Evolutionary conservation across 2,888 invertebrate species (phyloP).

Genomic region (Ennomos fuscantarius): DNA sequence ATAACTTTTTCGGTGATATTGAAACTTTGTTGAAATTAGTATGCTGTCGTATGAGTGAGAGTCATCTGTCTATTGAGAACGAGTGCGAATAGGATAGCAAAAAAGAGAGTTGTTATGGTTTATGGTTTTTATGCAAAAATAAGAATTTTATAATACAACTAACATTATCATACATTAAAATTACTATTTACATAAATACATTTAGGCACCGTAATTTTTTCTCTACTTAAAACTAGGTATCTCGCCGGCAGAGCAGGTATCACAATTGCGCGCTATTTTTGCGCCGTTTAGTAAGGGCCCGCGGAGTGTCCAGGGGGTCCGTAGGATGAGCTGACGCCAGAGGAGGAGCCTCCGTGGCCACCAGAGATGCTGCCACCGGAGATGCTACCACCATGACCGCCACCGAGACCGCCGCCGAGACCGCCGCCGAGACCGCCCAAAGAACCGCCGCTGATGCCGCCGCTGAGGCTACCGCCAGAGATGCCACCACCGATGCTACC

Average conservation of each 20-base stretch:
- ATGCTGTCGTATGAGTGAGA: neutral
- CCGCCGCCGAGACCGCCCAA: slow-evolving; percentile 39
- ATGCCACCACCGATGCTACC: slow-evolving; percentile 50
- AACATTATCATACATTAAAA: slow-evolving; percentile 81
- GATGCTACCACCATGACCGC: slow-evolving; percentile 47
- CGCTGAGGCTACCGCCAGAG: slow-evolving; percentile 56
- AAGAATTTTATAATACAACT: slow-evolving; percentile 81
- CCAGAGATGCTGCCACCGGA: slow-evolving; percentile 49
- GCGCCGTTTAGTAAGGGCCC: slow-evolving; percentile 86
- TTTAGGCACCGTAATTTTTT: slow-evolving; percentile 86
- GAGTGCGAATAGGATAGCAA: slow-evolving; percentile 18
- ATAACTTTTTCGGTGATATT: slow-evolving; percentile 29
- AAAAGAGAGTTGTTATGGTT: slow-evolving; percentile 49
- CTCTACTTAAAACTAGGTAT: slow-evolving; percentile 81
- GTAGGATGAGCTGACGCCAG: slow-evolving; percentile 84
- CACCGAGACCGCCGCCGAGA: slow-evolving; percentile 47
- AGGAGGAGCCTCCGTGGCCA: slow-evolving; percentile 45
- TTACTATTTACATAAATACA: slow-evolving; percentile 86
- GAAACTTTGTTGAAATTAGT: slow-evolving; percentile 8
- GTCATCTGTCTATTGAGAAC: slow-evolving; percentile 11
- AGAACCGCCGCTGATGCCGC: slow-evolving; percentile 40
- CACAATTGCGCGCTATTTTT: slow-evolving; percentile 69
- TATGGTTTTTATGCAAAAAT: slow-evolving; percentile 81
- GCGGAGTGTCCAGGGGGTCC: slow-evolving; percentile 88
- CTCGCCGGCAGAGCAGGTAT: slow-evolving; percentile 83